Base-by-base conservation (phyloP, 2,797 vertebrate genomes). In the Loriculus beryllinus region DNA sequence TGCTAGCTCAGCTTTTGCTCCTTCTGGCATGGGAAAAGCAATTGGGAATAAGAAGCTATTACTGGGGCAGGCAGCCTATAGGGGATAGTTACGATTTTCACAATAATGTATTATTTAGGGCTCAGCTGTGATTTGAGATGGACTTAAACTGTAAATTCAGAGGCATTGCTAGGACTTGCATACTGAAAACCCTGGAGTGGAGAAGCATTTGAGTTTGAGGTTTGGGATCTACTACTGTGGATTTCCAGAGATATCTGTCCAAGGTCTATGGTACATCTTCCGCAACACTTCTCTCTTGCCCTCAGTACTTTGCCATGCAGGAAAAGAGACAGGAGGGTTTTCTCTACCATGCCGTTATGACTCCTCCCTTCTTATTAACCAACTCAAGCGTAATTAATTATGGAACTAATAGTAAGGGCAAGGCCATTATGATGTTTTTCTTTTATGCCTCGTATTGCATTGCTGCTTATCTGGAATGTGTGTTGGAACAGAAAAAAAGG, bases 1-100 rank as follows among this genome's bases (percentile, higher is more conserved):
- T 88, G 68, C 94, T 39, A 49, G 88, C 90, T 96, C 88, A 96
- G 95, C 75, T 85, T 64, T 85, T 52, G 54, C 93, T 93, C 90
- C 18, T 95, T 92, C 88, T 90, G 83, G 78, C 25, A 35, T 52
- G 71, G 94, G 94, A 90, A 92, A 92, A 92, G 95, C 88, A 95
- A 95, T 82, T 92, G 95, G 92, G 90, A 95, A 76, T 95, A 94
- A 92, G 92, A 80, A 94, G 95, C 75, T 93, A 9, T 95, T 93
- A 88, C 78, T 95, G 90, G 92, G 78, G 63, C 90, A 94, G 94
- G 92, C 67, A 33, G 86, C 63, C 96, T 80, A 47, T 26, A 56
- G 90, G 92, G 95, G 92, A 95, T 88, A 90, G 93, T 88, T 74
- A 52, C 75, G 70, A 72, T 86, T 90, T 88, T 92, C 86, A 81